These are phyloP conservation scores for Pedetes capensis DNA, from an alignment of 2,113 vertebrate genomes.

Conservation along the genomic window DNA sequence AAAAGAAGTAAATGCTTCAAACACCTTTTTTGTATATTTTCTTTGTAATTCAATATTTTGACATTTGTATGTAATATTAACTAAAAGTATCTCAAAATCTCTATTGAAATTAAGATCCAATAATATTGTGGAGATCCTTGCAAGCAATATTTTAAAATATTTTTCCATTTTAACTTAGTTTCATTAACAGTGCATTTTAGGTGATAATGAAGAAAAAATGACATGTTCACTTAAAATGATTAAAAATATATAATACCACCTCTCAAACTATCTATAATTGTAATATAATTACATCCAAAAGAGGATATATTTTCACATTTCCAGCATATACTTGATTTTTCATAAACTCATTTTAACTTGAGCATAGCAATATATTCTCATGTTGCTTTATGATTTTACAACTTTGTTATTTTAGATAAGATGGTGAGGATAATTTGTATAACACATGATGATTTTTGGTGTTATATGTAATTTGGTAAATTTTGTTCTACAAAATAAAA, in stretches of 20 bases:
- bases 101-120: not conserved
- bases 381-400: not conserved
- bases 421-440: not conserved
- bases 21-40: conserved; percentile 12
- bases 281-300: not conserved
- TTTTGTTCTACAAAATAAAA: not conserved
- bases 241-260: not conserved
- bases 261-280: not conserved
- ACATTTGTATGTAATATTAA: conserved; percentile 25
- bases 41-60: conserved; percentile 40
- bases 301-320: not conserved
- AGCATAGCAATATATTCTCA: not conserved
- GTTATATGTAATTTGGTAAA: not conserved
- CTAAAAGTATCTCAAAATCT: not conserved
- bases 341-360: not conserved
- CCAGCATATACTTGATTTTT: not conserved
- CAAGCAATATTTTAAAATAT: not conserved
- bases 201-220: not conserved
- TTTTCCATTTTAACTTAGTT: not conserved
- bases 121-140: not conserved
- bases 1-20: conserved; percentile 28
- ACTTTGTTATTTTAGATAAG: not conserved
- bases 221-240: not conserved
- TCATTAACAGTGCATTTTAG: not conserved
- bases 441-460: not conserved